Evolutionary conservation across 2,113 vertebrate species (phyloP).

Genomic region (Nothoprocta pentlandii): DNA sequence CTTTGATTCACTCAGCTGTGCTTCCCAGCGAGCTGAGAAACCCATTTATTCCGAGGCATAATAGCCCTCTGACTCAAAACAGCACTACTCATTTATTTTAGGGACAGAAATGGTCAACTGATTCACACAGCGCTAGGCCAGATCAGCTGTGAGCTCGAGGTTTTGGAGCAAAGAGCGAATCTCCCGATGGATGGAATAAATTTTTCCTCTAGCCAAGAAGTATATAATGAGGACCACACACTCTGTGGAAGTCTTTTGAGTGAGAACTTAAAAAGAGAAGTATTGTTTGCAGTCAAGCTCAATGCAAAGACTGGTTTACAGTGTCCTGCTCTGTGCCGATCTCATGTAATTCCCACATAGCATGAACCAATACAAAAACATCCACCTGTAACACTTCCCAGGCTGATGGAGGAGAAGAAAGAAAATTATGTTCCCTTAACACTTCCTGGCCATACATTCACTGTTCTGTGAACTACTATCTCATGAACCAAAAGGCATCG

Average conservation of each 20-base stretch:
- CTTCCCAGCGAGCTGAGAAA: accelerated
- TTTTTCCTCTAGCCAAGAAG: background rate
- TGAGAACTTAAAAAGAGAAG: background rate
- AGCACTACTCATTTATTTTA: background rate
- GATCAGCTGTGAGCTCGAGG: background rate
- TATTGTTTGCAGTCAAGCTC: background rate
- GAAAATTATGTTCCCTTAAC: background rate
- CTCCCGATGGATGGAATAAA: background rate
- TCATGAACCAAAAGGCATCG: background rate
- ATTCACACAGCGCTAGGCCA: background rate
- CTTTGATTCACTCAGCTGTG: accelerated
- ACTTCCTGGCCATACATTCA: background rate
- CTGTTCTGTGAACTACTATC: background rate
- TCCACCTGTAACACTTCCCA: background rate
- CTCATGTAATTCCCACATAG: background rate
- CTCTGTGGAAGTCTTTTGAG: background rate
- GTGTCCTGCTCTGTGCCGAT: background rate
- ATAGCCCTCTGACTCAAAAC: accelerated
- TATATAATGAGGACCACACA: background rate
- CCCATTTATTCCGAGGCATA: accelerated
- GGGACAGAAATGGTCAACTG: background rate
- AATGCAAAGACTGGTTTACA: background rate
- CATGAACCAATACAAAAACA: background rate
- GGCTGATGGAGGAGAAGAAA: background rate
- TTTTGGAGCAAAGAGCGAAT: background rate